Evolutionary conservation across 2,888 invertebrate species (phyloP), one percentile per base, ranked within the genome.

Genomic region (Noctua pronuba): DNA sequence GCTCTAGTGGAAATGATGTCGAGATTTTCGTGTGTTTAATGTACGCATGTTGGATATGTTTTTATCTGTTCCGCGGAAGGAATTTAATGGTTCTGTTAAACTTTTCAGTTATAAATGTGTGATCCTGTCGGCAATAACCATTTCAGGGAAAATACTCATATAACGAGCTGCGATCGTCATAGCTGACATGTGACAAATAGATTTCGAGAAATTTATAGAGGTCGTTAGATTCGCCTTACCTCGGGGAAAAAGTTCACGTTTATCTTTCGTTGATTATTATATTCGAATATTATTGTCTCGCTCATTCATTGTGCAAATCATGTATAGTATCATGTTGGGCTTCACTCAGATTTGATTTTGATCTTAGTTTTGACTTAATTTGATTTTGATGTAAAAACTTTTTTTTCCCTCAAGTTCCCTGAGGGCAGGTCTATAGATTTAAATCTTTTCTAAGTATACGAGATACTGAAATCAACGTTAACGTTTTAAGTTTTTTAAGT

Each of bases 1-100:
- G 73, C 58, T 84, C 67, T 69, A 82, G 69, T 77, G 77, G 68
- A 86, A 88, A 76, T 67, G 35, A 73, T 82, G 64, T 65, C 52
- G 79, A 74, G 11, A 66, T 79, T 80, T 75, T 77, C 44, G 58
- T 76, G 28, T 77, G 44, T 76, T 60, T 44, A 62, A 66, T 73
- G 31, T 80, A 80, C 49, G 46, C n/a, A n/a, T 60, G 52, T 73
- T 49, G 68, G 65, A 6, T 28, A 55, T 73, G 77, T 66, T 68
- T 77, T 83, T 77, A 21, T 71, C 16, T 52, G 16, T 24, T 58
- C 38, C 24, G 6, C 10, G 10, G 41, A 55, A 28, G 1, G 1
- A 68, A 55, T 65, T 58, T 49, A 24, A 66, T 44, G 55, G 7
- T 52, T 80, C 49, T 65, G 52, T 44, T 49, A 18, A 79, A 79